phyloP scores from a whole-genome alignment of 2,797 vertebrate species.

The Crax fasciolata region DNA sequence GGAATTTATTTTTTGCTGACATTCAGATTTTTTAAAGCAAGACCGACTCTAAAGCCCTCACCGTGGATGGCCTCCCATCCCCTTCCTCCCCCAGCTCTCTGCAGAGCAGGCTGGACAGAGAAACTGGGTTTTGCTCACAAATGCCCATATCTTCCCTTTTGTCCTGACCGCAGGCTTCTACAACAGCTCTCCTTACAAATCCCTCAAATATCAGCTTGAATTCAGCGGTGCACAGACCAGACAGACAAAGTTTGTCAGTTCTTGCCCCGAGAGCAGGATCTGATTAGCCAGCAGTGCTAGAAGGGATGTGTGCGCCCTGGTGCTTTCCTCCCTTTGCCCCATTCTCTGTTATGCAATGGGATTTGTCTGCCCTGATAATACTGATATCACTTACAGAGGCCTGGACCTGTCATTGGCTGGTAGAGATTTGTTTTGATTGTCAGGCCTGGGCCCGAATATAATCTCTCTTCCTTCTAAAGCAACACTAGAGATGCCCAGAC shows the following conservation, averaged over 20 bases:
- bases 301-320: not conserved
- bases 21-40: not conserved
- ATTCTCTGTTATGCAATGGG: not conserved
- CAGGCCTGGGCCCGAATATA: not conserved
- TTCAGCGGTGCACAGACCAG: not conserved
- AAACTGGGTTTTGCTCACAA: not conserved
- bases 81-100: not conserved
- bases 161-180: not conserved
- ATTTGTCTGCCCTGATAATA: slow-evolving; percentile 18
- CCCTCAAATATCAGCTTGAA: slow-evolving; percentile 5
- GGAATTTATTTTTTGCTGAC: not conserved
- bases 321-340: not conserved
- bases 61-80: not conserved
- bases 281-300: not conserved
- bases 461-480: slow-evolving; percentile 6
- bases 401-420: not conserved
- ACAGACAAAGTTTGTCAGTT: slow-evolving; percentile 21
- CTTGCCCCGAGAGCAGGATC: not conserved
- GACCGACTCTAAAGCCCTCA: not conserved
- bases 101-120: not conserved
- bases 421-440: not conserved
- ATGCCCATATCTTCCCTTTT: not conserved
- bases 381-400: not conserved
- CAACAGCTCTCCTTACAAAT: not conserved
- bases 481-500: not conserved